Conservation (phyloP, 2,797 vertebrate genomes). For the Cottoperca gobio region DNA sequence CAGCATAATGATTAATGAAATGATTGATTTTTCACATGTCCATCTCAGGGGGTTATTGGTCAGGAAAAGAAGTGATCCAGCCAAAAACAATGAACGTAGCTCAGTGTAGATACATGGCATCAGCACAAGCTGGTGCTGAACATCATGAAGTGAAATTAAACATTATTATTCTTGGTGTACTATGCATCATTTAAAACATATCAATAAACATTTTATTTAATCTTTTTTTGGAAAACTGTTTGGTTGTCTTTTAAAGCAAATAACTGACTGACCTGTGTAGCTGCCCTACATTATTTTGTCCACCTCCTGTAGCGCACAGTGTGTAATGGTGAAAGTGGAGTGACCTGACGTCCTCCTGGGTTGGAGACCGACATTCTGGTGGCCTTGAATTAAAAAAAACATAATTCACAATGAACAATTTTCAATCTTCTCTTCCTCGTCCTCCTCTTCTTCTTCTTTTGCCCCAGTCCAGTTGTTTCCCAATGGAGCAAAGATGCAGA, state of each 20-base stretch:
- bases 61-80: neutral
- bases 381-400: slow-evolving; percentile 1
- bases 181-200: slow-evolving; percentile 2
- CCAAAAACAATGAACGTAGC: slow-evolving; percentile 8
- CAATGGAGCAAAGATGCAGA: slow-evolving; percentile 57
- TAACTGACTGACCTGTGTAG: neutral
- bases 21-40: neutral
- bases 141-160: no score
- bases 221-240: neutral
- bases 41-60: slow-evolving; percentile 13
- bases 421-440: neutral
- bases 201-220: neutral
- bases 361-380: slow-evolving; percentile 9
- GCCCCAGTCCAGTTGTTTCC: slow-evolving; percentile 33
- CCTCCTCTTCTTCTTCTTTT: neutral
- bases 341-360: neutral
- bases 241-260: neutral
- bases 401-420: neutral
- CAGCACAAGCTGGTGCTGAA: neutral
- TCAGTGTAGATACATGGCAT: neutral
- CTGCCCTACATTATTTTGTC: slow-evolving; percentile 38
- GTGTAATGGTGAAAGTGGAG: neutral
- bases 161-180: slow-evolving; percentile 1
- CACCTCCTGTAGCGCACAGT: slow-evolving; percentile 15
- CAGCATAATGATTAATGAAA: neutral